These are phyloP conservation scores for Diarsia mendica DNA, from an alignment of 2,888 invertebrate genomes.

Conservation along the genomic window DNA sequence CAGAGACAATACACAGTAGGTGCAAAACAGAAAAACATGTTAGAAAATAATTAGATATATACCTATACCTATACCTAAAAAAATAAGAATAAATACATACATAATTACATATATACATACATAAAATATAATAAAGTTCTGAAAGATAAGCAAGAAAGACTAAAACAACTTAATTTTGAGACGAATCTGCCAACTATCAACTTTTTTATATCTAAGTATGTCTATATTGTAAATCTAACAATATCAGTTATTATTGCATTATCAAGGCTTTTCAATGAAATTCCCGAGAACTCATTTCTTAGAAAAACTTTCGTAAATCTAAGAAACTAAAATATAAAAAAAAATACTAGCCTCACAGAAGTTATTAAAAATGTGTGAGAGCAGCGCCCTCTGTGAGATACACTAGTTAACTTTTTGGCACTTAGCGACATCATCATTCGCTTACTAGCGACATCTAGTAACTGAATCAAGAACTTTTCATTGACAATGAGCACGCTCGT, in stretches of 20 bases:
- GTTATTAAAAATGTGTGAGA: background rate
- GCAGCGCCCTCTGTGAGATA: slow-evolving; percentile 38
- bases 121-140: too few relatives aligned
- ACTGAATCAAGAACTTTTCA: fast-evolving
- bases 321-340: background rate
- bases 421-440: too few relatives aligned
- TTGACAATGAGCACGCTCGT: too few relatives aligned
- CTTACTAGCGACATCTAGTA: slow-evolving; percentile 51
- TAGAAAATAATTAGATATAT: too few relatives aligned
- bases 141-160: too few relatives aligned
- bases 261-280: slow-evolving; percentile 54
- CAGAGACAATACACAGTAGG: too few relatives aligned
- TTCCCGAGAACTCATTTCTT: slow-evolving; percentile 26
- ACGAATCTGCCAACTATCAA: too few relatives aligned
- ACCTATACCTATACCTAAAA: too few relatives aligned
- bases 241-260: slow-evolving; percentile 60
- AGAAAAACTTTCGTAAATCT: background rate
- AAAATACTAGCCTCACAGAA: background rate
- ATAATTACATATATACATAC: too few relatives aligned
- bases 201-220: slow-evolving; percentile 52
- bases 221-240: slow-evolving; percentile 50
- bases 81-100: too few relatives aligned
- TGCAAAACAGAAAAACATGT: too few relatives aligned
- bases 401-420: background rate
- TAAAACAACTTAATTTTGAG: too few relatives aligned